A percentile compares a stretch with the other conserved stretches of the same genome.
Evolutionary conservation across 2,797 vertebrate species (phyloP).

Genomic region (Meriones psammophilus): DNA sequence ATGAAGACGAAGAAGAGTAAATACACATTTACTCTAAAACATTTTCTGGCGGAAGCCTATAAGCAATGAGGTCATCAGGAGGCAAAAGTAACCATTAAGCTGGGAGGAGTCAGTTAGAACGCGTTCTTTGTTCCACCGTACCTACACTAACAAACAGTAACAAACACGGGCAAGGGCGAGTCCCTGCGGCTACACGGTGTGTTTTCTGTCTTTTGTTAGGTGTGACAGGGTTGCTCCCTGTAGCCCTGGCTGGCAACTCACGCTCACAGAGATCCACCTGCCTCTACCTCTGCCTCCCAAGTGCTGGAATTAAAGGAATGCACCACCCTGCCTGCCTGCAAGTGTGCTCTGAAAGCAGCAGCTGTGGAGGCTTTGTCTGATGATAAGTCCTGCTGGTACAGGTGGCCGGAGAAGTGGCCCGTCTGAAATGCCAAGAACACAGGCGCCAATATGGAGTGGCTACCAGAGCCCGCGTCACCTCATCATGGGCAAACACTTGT

Average conservation of each 20-base stretch:
- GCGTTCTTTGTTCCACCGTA: conserved; percentile 76
- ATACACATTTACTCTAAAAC: no score
- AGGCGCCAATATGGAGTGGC: background rate
- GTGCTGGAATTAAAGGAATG: background rate
- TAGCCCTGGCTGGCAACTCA: background rate
- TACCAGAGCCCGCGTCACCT: accelerated
- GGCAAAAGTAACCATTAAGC: conserved; percentile 64
- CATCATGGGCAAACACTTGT: background rate
- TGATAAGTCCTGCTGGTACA: background rate
- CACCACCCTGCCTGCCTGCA: background rate
- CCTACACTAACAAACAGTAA: conserved; percentile 74
- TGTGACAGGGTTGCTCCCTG: background rate
- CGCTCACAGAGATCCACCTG: background rate
- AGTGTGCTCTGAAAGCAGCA: background rate
- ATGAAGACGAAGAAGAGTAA: no score
- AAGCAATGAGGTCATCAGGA: no score
- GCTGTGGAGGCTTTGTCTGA: background rate
- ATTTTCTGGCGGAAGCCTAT: no score
- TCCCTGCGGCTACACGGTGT: background rate
- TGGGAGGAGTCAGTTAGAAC: conserved; percentile 68
- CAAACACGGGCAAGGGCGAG: background rate
- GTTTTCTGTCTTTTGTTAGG: background rate
- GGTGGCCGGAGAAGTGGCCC: background rate
- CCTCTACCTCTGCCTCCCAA: background rate
- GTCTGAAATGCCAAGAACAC: background rate